Evolutionary conservation across 1,140 invertebrate genomes (phyloP).

Genomic region (Drosophila equinoxialis): DNA sequence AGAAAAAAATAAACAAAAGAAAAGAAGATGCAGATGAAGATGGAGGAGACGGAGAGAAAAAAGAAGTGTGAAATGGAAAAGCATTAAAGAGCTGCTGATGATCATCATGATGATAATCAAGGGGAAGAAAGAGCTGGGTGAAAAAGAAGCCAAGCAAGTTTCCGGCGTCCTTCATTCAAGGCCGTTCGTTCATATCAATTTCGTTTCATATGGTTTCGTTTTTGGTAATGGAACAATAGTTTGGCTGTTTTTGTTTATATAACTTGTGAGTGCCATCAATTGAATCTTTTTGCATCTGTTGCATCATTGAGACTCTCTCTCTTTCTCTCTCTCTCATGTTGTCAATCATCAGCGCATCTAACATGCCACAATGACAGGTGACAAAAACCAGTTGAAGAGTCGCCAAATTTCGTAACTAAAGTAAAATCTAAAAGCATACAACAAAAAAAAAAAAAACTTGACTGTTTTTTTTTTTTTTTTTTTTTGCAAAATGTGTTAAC

Average conservation of each 20-base stretch:
- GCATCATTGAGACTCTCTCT: slow-evolving; percentile 40
- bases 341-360: slow-evolving; percentile 33
- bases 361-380: slow-evolving; percentile 21
- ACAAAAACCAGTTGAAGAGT: slow-evolving; percentile 51
- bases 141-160: slow-evolving; percentile 63
- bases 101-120: neutral
- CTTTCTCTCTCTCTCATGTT: no score
- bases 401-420: slow-evolving; percentile 68
- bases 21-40: slow-evolving; percentile 28
- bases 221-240: neutral
- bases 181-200: slow-evolving; percentile 49
- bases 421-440: slow-evolving; percentile 8
- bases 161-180: slow-evolving; percentile 80
- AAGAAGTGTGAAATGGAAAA: slow-evolving; percentile 28
- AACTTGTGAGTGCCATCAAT: slow-evolving; percentile 39
- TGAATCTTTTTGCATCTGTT: slow-evolving; percentile 45
- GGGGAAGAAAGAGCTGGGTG: slow-evolving; percentile 24
- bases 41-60: slow-evolving; percentile 23
- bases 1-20: slow-evolving; percentile 23
- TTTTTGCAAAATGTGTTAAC: slow-evolving; percentile 57
- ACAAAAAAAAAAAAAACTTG: neutral
- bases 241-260: neutral
- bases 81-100: slow-evolving; percentile 16
- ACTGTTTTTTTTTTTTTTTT: neutral
- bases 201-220: slow-evolving; percentile 3